These are phyloP conservation scores for Typhlomys cinereus DNA, from an alignment of 2,113 vertebrate genomes.

Conservation along the genomic window DNA sequence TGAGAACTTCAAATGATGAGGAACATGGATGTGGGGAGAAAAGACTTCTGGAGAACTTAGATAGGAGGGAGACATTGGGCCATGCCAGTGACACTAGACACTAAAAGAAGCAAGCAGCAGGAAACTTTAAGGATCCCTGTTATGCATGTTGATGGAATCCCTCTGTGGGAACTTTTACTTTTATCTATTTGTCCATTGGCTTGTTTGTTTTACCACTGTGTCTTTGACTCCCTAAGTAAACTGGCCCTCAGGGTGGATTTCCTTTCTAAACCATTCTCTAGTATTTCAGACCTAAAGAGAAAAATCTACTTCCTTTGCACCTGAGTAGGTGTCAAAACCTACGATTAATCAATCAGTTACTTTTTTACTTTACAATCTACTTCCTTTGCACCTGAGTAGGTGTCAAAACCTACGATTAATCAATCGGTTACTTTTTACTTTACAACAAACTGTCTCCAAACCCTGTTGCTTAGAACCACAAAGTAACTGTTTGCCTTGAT, in stretches of 20 bases:
- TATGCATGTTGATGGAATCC: background rate
- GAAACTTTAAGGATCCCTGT: background rate
- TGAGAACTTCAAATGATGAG: background rate
- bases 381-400: background rate
- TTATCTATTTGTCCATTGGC: background rate
- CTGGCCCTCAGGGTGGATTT: background rate
- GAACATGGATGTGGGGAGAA: background rate
- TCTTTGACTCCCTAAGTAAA: slow-evolving; percentile 11
- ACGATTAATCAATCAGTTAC: background rate
- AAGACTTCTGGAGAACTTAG: background rate
- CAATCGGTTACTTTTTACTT: background rate
- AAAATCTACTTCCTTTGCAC: background rate
- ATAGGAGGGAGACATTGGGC: background rate
- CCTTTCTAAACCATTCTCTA: background rate
- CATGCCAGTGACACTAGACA: background rate
- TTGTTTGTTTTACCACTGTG: background rate
- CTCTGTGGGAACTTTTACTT: background rate
- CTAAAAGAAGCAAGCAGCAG: background rate
- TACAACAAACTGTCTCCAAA: background rate
- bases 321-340: background rate
- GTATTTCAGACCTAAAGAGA: slow-evolving; percentile 15
- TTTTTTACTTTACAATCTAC: too few species aligned
- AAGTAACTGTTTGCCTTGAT: background rate
- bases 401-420: background rate
- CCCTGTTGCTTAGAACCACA: background rate